Evolutionary conservation across 2,113 vertebrate species (phyloP).

Genomic region (Martes martes): DNA sequence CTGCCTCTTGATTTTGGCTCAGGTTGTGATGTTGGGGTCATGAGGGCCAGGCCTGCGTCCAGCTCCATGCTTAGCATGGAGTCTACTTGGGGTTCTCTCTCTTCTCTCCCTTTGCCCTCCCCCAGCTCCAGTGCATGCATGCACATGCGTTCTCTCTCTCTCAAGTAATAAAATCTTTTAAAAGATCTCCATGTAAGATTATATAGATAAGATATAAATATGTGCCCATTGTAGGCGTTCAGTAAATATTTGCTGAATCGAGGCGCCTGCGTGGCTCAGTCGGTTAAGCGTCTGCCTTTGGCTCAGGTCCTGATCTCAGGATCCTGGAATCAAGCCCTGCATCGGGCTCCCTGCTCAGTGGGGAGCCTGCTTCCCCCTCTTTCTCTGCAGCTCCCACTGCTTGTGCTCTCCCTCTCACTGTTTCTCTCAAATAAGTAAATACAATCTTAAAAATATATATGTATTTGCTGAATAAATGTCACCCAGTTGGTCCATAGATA

Average conservation of each 20-base stretch:
- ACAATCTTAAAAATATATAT: no score
- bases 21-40: neutral
- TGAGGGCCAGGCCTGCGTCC: neutral
- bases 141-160: neutral
- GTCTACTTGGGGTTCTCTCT: neutral
- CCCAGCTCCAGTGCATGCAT: neutral
- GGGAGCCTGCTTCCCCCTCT: no score
- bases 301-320: no score
- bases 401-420: no score
- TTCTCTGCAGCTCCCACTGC: no score
- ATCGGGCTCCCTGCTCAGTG: no score
- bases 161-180: neutral
- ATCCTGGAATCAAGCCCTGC: no score
- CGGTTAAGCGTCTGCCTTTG: no score
- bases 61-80: neutral
- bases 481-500: neutral
- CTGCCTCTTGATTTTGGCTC: neutral
- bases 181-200: neutral
- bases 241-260: constrained; percentile 6
- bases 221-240: neutral
- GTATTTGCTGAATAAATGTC: constrained; percentile 2
- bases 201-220: neutral
- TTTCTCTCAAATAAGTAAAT: no score
- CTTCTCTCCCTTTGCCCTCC: neutral
- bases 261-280: no score